phyloP scores from a whole-genome alignment of 2,888 invertebrate species.

The Heliconius ismenius region DNA sequence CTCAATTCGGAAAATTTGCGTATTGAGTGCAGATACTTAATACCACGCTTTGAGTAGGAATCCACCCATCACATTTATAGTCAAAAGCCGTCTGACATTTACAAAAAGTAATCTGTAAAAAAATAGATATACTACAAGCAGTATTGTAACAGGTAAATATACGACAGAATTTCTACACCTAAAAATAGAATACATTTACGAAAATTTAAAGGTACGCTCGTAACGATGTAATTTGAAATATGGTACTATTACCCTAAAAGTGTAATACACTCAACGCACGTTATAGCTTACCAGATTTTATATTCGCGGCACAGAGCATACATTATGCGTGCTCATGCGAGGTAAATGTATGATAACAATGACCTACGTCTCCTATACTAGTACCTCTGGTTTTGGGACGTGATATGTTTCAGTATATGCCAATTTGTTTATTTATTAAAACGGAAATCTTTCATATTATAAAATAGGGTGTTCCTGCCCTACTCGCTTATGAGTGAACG shows the following conservation, averaged over 20 bases:
- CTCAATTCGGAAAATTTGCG: too few species aligned
- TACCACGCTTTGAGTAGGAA: too few species aligned
- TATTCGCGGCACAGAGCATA: slow-evolving; percentile 30
- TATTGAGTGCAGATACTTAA: too few species aligned
- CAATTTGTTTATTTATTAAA: slow-evolving; percentile 15
- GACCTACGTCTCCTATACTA: slow-evolving; percentile 28
- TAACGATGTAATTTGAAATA: slow-evolving; percentile 31
- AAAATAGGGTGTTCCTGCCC: background rate
- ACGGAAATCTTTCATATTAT: background rate
- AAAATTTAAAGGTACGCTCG: background rate
- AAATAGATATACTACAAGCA: too few species aligned
- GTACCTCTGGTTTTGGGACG: slow-evolving; percentile 20
- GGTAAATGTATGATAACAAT: slow-evolving; percentile 35
- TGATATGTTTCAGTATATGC: slow-evolving; percentile 6
- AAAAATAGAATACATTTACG: background rate
- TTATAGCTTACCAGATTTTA: slow-evolving; percentile 32
- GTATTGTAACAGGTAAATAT: background rate
- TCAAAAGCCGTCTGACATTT: too few species aligned
- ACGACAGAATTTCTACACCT: background rate
- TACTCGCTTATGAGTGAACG: background rate
- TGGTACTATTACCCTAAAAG: slow-evolving; percentile 39
- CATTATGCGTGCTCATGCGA: slow-evolving; percentile 34
- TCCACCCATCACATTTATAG: too few species aligned
- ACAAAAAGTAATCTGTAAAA: too few species aligned
- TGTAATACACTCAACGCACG: slow-evolving; percentile 38